Evolutionary conservation across 2,797 vertebrate species (phyloP).

Genomic region (Melanotaenia boesemani): DNA sequence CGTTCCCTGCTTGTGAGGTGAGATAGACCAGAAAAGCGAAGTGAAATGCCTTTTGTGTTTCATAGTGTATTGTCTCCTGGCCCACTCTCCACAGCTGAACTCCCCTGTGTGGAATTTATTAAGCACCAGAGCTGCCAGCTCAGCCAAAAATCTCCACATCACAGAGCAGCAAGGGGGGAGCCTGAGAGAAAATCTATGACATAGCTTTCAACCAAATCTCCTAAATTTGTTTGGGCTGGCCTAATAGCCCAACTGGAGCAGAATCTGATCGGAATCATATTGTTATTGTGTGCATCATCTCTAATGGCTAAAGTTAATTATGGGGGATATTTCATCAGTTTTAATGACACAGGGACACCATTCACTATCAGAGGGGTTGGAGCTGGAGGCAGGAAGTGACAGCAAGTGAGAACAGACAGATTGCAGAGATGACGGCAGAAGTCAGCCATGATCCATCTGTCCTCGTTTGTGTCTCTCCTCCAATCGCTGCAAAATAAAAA

Average conservation of each 20-base stretch:
- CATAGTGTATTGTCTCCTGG: constrained; percentile 40
- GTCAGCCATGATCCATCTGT: constrained; percentile 59
- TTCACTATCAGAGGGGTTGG: constrained; percentile 30
- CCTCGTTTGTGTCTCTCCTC: constrained; percentile 46
- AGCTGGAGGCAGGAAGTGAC: constrained; percentile 60
- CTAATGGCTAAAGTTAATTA: constrained; percentile 80
- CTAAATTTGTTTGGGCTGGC: constrained; percentile 78
- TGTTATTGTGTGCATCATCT: constrained; percentile 65
- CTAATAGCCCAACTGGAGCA: constrained; percentile 79
- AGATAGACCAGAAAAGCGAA: constrained; percentile 26
- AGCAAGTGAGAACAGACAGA: constrained; percentile 53
- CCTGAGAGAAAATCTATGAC: constrained; percentile 64
- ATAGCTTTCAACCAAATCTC: constrained; percentile 79
- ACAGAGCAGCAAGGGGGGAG: constrained; percentile 36
- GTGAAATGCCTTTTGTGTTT: constrained; percentile 34
- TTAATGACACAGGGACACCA: constrained; percentile 60
- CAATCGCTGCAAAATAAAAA: constrained; percentile 39
- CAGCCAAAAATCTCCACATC: constrained; percentile 71
- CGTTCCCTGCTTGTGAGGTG: not conserved
- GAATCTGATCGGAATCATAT: constrained; percentile 77
- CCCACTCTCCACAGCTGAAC: constrained; percentile 38
- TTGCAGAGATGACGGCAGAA: constrained; percentile 58
- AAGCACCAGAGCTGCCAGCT: constrained; percentile 64
- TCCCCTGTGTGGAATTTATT: constrained; percentile 60
- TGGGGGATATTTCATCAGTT: constrained; percentile 74